phyloP scores from a whole-genome alignment of 1,140 invertebrate species.

The Hydropsyche tenuis region DNA sequence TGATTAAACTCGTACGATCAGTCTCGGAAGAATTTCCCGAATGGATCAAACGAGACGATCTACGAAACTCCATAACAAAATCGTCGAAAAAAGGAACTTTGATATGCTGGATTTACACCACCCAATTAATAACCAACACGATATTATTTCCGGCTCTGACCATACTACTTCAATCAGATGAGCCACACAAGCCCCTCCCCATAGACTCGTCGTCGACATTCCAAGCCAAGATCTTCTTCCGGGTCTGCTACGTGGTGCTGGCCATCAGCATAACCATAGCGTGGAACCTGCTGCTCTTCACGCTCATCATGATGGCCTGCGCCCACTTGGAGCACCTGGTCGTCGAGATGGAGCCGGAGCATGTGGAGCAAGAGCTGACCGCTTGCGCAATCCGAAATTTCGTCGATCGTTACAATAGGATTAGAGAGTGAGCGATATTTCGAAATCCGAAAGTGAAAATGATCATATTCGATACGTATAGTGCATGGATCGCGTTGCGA shows the following conservation, averaged over 20 bases:
- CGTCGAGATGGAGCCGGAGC: conserved; percentile 28
- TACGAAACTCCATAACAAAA: background rate
- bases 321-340: conserved; percentile 42
- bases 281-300: conserved; percentile 45
- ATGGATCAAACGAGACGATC: conserved; percentile 9
- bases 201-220: conserved; percentile 1
- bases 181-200: too few relatives aligned
- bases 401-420: conserved; percentile 42
- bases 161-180: background rate
- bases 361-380: background rate
- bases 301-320: conserved; percentile 31
- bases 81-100: conserved; percentile 28
- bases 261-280: conserved; percentile 33
- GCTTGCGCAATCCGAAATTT: background rate
- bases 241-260: conserved; percentile 32
- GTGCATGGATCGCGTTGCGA: background rate
- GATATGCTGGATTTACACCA: conserved; percentile 33
- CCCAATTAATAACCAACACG: conserved; percentile 8
- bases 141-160: background rate
- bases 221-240: conserved; percentile 30
- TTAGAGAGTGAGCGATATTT: conserved; percentile 40
- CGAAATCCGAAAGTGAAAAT: background rate
- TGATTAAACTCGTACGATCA: conserved; percentile 26
- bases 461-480: background rate
- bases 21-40: conserved; percentile 36